phyloP scores from a whole-genome alignment of 2,797 vertebrate genomes.

The Acanthurus lineatus region DNA sequence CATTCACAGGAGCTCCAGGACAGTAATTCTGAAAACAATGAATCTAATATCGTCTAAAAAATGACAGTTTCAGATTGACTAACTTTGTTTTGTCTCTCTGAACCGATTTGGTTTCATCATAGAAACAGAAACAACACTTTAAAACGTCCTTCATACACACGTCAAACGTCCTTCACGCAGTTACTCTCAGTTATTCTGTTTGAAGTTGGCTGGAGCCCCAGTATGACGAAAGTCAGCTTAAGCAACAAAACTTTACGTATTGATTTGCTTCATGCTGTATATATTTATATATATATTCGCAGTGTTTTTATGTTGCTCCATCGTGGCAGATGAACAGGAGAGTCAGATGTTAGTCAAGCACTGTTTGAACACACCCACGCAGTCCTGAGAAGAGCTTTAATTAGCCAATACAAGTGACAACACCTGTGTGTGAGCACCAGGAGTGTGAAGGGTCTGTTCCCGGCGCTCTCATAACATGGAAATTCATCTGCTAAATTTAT shows the following conservation, averaged over 20 bases:
- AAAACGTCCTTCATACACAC: background rate
- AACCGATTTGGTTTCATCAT: constrained; percentile 4
- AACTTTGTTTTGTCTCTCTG: constrained; percentile 27
- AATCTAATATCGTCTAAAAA: constrained; percentile 9
- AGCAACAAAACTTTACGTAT: constrained; percentile 6
- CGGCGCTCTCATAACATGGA: constrained; percentile 19
- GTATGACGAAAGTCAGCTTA: constrained; percentile 20
- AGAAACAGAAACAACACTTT: constrained; percentile 21
- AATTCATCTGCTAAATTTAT: constrained; percentile 19
- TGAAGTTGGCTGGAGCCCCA: background rate
- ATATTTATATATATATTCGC: background rate
- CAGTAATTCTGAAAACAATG: constrained; percentile 10
- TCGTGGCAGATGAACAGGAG: background rate
- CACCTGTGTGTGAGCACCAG: constrained; percentile 37
- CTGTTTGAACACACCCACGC: constrained; percentile 21
- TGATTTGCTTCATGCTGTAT: background rate
- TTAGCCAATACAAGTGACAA: constrained; percentile 47
- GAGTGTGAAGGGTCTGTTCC: constrained; percentile 19
- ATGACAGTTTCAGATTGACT: constrained; percentile 16
- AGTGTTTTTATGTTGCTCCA: constrained; percentile 6
- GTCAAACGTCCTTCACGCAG: constrained; percentile 27
- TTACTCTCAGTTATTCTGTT: constrained; percentile 21
- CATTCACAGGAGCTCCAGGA: constrained; percentile 1
- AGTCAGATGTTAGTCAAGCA: constrained; percentile 31
- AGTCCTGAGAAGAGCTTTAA: constrained; percentile 47